Conservation (phyloP, 2,797 vertebrate species). For the Spondyliosoma cantharus region DNA sequence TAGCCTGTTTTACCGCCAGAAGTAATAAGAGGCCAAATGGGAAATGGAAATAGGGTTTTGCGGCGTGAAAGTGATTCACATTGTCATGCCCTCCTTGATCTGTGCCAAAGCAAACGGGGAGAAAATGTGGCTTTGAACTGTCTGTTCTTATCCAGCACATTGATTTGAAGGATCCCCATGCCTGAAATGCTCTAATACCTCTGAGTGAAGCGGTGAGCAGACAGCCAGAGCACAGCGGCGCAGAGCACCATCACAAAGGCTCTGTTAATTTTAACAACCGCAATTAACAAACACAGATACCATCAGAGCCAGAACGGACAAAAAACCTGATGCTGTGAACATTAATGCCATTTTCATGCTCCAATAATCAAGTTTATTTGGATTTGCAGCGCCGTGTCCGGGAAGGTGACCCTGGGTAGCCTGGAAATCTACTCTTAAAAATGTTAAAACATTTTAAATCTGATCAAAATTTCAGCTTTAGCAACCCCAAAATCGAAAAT, state of each 20-base stretch:
- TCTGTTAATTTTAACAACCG: constrained; percentile 37
- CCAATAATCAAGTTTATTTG: neutral
- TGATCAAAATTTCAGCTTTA: neutral
- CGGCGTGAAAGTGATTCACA: constrained; percentile 67
- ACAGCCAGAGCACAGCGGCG: constrained; percentile 4
- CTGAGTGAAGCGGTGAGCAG: constrained; percentile 43
- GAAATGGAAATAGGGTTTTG: constrained; percentile 66
- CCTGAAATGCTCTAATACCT: constrained; percentile 36
- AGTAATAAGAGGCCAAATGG: constrained; percentile 62
- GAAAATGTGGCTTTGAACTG: constrained; percentile 70
- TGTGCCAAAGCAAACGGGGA: constrained; percentile 62
- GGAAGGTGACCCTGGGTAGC: neutral
- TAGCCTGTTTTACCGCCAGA: constrained; percentile 58
- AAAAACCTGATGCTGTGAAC: constrained; percentile 8
- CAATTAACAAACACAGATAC: constrained; percentile 43
- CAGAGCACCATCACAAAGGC: constrained; percentile 32
- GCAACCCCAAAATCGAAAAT: neutral
- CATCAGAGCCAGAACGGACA: constrained; percentile 7
- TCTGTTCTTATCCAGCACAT: constrained; percentile 62
- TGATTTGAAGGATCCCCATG: constrained; percentile 61
- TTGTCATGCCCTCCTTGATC: constrained; percentile 67
- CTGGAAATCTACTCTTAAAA: neutral
- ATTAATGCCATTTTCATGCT: constrained; percentile 5
- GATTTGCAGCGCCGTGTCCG: neutral
- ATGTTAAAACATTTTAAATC: neutral